Evolutionary conservation across 2,113 vertebrate genomes (phyloP), one percentile per base, ranked within the genome.

Genomic region (Myrmophylax atrothorax): DNA sequence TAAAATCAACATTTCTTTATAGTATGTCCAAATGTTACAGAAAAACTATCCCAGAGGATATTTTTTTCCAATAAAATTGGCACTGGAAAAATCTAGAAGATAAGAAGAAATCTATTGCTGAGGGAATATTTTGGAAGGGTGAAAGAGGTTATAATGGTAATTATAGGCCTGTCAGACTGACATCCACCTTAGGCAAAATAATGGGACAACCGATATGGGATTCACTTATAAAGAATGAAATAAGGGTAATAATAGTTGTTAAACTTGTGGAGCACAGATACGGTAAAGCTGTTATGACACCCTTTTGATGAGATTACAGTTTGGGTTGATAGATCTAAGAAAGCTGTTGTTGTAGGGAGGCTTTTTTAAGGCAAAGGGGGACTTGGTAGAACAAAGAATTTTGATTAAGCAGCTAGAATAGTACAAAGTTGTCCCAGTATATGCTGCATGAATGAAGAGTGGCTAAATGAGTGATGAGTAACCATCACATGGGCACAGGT

Each of bases 151-250:
- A n/a, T 26, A 62, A 0, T 73, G 78, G 74, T 89, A 95, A 94
- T 96, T 94, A 90, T 23, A 70, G 62, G 23, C 74, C 67, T 94
- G 89, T 94, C 94, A 95, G 63, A 47, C 68, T 95, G 74, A 73
- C 42, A 59, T 80, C n/a, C 40, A 69, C 94, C 74, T 94, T 85
- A 60, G 81, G 87, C 82, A 80, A 85, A 96, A 93, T 95, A 95
- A 90, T 91, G 90, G 53, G 42, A n/a, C 26, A 23, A 74, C 77
- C 94, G 70, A 93, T 87, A 40, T 1, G 37, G 46, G 59, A 87
- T 81, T 96, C 59, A 72, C 76, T 94, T 94, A 75, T 87, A 46
- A 78, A 58, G 70, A 91, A 69, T 73, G 58, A 87, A 94, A 95
- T 78, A 87, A 89, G 60, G 35, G 44, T 82, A 94, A 64, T 94